Base-by-base conservation (phyloP, 2,888 invertebrate species). In the Chaitophorus viminalis region DNA sequence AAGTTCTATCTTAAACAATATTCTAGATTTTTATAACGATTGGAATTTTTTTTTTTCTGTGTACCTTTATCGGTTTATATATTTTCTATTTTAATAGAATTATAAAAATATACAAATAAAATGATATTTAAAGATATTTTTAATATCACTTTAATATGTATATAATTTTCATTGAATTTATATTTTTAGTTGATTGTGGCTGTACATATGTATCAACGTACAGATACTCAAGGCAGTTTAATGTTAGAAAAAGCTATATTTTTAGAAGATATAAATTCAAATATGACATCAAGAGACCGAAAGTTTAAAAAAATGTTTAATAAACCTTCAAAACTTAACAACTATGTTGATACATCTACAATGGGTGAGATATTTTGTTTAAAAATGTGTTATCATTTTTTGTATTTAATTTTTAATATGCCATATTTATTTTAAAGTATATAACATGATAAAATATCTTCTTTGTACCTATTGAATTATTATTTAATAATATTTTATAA, bases 221-320 rank as follows among this genome's bases (percentile, higher is more conserved):
- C 89, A 25, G 84, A 89, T 18, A 89, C 89, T 46, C 89, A 89
- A 77, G 81, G 89, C 9, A 89, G 75, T 60, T 39, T 89, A 72
- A 89, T 88, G 89, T 76, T 89, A 65, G 89, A 89, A 82, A 89
- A 82, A 78, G 89, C 89, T 14, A 89, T 84, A 60, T 82, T 85
- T 25, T 82, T 89, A 4, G 89, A 89, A 75, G 89, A 88, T 39
- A 86, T 89, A 11, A 85, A 88, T 82, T 89, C 86, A 36, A 88
- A 89, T 52, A 83, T 89, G 54, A 79, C 88, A 86, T 89, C 88
- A 74, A 89, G 89, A 88, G 88, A 88, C 3, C 83, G 83, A 36
- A 89, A 83, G 70, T 89, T 89, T 52, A 89, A 88, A 60, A 89
- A 81, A 81, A 87, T 72, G 60, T 87, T 74, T 9, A 60, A 81